Evolutionary conservation across 2,888 invertebrate species (phyloP).

Genomic region (Neocrepidodera transversa): DNA sequence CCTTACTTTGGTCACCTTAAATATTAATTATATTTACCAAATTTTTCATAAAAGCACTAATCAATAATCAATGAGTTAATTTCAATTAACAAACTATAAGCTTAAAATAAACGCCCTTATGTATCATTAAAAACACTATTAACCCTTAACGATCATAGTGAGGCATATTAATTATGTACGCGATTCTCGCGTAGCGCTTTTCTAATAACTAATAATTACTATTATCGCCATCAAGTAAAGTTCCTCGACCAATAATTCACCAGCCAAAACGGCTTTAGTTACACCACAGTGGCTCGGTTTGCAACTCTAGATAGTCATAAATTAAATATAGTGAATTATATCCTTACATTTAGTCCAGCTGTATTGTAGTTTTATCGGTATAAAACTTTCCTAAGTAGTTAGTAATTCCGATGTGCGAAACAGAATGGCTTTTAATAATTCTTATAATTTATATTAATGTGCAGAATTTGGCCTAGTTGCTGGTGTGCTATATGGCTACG

Average conservation of each 20-base stretch:
- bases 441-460: slow-evolving; percentile 31
- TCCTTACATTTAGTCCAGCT: too few species aligned
- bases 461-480: slow-evolving; percentile 18
- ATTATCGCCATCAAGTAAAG: slow-evolving; percentile 23
- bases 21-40: too few species aligned
- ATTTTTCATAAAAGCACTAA: too few species aligned
- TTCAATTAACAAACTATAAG: too few species aligned
- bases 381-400: slow-evolving; percentile 12
- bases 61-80: too few species aligned
- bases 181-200: neutral
- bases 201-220: slow-evolving; percentile 26
- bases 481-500: neutral
- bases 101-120: too few species aligned
- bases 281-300: neutral
- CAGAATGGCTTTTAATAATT: slow-evolving; percentile 24
- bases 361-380: too few species aligned
- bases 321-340: too few species aligned
- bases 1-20: too few species aligned
- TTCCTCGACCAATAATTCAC: slow-evolving; percentile 19
- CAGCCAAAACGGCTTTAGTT: slow-evolving; percentile 7
- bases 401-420: slow-evolving; percentile 20
- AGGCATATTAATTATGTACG: neutral
- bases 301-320: too few species aligned
- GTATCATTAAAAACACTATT: neutral
- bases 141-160: neutral